phyloP scores from a whole-genome alignment of 2,797 vertebrate genomes.

The Rhyacichthys aspro region DNA sequence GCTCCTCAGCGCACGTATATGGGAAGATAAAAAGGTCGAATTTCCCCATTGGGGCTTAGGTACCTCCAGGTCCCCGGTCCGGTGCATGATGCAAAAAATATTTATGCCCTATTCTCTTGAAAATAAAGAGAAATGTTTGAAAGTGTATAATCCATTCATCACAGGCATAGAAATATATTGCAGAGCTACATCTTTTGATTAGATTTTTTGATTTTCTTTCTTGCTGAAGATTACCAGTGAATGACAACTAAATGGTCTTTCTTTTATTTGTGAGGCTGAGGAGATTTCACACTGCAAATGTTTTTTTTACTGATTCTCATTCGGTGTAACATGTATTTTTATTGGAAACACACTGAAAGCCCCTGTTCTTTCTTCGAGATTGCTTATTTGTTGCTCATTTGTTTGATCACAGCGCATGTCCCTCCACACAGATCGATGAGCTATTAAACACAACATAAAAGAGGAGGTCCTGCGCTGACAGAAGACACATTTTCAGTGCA shows the following conservation, averaged over 20 bases:
- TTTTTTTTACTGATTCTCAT: slow-evolving; percentile 9
- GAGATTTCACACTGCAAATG: background rate
- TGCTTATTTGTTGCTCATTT: slow-evolving; percentile 46
- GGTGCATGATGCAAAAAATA: too few species aligned
- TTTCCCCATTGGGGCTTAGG: too few species aligned
- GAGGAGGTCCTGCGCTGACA: slow-evolving; percentile 32
- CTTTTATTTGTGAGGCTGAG: slow-evolving; percentile 4
- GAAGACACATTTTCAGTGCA: slow-evolving; percentile 37
- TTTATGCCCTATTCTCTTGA: too few species aligned
- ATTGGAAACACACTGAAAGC: slow-evolving; percentile 20
- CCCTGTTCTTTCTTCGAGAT: slow-evolving; percentile 24
- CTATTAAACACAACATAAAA: slow-evolving; percentile 61
- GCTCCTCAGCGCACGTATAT: too few species aligned
- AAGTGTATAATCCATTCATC: too few species aligned
- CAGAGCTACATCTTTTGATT: too few species aligned
- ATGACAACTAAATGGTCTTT: background rate
- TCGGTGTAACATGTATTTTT: background rate
- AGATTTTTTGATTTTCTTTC: background rate
- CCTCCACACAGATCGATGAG: slow-evolving; percentile 59
- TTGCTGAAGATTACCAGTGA: slow-evolving; percentile 1
- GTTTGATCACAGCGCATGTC: slow-evolving; percentile 53
- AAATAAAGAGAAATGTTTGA: too few species aligned
- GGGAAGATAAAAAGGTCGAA: too few species aligned
- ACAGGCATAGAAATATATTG: too few species aligned
- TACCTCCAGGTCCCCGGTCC: too few species aligned